Evolutionary conservation across 2,797 vertebrate species (phyloP).

Genomic region (Scyliorhinus canicula): DNA sequence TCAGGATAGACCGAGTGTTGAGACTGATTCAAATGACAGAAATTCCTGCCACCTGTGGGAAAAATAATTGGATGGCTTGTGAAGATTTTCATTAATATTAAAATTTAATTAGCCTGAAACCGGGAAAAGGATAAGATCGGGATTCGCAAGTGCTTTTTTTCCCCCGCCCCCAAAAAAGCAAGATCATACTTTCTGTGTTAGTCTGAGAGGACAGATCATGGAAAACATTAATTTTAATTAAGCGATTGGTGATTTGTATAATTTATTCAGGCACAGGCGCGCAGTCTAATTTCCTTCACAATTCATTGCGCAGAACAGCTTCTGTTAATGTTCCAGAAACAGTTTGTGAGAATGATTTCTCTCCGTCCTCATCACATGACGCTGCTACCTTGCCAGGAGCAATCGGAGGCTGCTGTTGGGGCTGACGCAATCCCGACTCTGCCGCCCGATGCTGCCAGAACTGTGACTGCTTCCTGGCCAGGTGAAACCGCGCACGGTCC

Average conservation of each 20-base stretch:
- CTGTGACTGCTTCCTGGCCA: neutral
- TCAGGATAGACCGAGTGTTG: neutral
- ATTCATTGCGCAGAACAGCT: neutral
- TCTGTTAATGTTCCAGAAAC: neutral
- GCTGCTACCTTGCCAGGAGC: neutral
- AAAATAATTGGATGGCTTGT: neutral
- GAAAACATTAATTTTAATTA: neutral
- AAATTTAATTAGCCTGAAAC: neutral
- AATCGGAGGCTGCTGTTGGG: neutral
- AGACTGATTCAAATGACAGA: neutral
- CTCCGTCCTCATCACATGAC: neutral
- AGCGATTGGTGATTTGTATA: neutral
- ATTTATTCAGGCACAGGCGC: neutral
- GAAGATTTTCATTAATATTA: neutral
- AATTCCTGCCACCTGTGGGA: neutral
- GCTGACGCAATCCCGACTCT: neutral
- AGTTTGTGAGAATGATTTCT: neutral
- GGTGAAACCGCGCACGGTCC: neutral
- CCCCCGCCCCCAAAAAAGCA: neutral
- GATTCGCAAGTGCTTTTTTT: neutral
- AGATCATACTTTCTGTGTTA: neutral
- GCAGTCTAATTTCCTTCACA: neutral
- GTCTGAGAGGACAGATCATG: neutral
- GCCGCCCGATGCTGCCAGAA: neutral
- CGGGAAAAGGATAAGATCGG: neutral